Evolutionary conservation across 1,140 invertebrate genomes (phyloP), one percentile per base, ranked within the genome.

Genomic region (Ganaspis sp.): DNA sequence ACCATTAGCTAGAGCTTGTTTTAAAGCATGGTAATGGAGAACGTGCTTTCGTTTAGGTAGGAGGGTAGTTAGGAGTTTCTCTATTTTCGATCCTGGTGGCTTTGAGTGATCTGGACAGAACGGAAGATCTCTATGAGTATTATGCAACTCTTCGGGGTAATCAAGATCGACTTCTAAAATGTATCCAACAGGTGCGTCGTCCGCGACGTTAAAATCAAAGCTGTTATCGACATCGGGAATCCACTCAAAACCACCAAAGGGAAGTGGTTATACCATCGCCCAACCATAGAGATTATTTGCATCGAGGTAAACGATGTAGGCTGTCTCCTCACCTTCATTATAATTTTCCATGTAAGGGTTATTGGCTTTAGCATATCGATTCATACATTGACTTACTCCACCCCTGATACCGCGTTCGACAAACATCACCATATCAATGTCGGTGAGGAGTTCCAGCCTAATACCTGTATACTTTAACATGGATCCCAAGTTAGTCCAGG

Each of bases 341-440:
- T 15, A 45, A 78, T 88, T 74, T 23, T 70, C 17, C 74, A 92
- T 83, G 81, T 89, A 91, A 58, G 80, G 76, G 84, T 92, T 92
- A 83, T 92, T 93, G 9, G 91, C 91, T 76, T 83, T 85, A n/a
- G 85, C 86, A 85, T 88, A 81, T 17, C 89, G 37, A 82, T 87
- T 85, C 70, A 74, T 79, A 78, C 88, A 89, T 78, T 89, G 83
- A 9, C 84, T 84, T 38, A 90, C 42, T 49, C 87, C 88, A 58
- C 87, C 90, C 72, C 90, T 69, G 8, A 91, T 88, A 9, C 83
- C 86, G 26, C 74, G 75, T 75, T 90, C 86, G 53, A 92, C 76
- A 71, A 92, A 90, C n/a, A 40, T 40, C 1, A 40, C 8, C 38
- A 40, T 40, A 9, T 40, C 38, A 1, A 40, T 40, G 9, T 40